Evolutionary conservation across 2,797 vertebrate genomes (phyloP), one percentile per base, ranked within the genome.

Genomic region (Rhincodon typus): DNA sequence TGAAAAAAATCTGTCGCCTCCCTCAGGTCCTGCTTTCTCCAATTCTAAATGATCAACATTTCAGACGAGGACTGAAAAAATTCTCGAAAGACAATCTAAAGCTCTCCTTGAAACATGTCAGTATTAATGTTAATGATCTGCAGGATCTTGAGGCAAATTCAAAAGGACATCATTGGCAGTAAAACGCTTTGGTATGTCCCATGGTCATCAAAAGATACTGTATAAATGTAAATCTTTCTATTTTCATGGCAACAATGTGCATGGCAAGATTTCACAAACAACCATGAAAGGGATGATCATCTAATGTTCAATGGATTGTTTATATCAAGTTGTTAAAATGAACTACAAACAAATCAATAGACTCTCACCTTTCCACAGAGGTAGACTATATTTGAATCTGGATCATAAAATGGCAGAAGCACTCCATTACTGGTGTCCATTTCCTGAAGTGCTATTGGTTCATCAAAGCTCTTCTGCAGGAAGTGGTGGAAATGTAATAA

Each of bases 391-490:
- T 98, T 99, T 97, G 99, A 98, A 95, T 99, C 99, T 0, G 98
- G 96, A 38, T 99, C 99, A 0, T 99, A 99, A 97, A 99, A 99
- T 0, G 99, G 99, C 96, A 99, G 97, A 96, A 99, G 97, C 82
- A 99, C 99, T 15, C 99, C 99, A 0, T 99, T 99, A 97, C 99
- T 99, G 0, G 99, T 99, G 98, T 99, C 99, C 98, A 99, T 97
- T 97, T 99, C 99, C 98, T 99, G 97, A 96, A 99, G 97, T 30
- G 98, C 98, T 25, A 99, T 98, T 19, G 99, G 99, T 96, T 99
- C 99, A 96, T 99, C 99, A 15, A 99, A 99, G 97, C 98, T 98
- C 82, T 98, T 98, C 99, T 99, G 97, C 34, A 62, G 62, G 21
- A 30, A 5, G 4, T 34, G 34, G 91, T 0, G 21, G 77, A 66